phyloP scores from a whole-genome alignment of 2,113 vertebrate species.

The Piliocolobus tephrosceles region DNA sequence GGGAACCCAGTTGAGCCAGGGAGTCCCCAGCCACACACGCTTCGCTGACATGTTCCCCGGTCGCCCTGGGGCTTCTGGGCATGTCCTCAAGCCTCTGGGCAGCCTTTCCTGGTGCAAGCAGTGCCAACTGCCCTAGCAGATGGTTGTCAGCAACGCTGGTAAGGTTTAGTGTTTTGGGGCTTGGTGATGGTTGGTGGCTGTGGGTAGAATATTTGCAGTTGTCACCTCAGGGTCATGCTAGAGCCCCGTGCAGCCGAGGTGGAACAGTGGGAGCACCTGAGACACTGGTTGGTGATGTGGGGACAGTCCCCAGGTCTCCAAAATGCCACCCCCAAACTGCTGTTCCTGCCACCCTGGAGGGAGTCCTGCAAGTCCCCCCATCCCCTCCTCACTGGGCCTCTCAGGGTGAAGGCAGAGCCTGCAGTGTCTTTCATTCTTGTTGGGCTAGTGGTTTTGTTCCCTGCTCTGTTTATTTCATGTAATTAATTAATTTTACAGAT shows the following conservation, averaged over 20 bases:
- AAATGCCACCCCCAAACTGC: neutral
- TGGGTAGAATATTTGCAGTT: neutral
- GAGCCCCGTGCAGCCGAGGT: too few species aligned
- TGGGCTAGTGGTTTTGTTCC: neutral
- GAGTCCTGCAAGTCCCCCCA: neutral
- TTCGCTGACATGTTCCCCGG: neutral
- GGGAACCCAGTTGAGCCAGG: neutral
- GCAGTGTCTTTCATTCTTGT: too few species aligned
- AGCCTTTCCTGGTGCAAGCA: neutral
- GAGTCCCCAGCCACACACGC: neutral
- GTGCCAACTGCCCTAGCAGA: neutral
- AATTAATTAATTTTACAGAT: neutral
- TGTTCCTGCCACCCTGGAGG: neutral
- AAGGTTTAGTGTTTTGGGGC: neutral
- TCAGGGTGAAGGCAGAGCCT: neutral
- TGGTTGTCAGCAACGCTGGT: accelerated
- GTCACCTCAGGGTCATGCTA: too few species aligned
- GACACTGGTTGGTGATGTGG: neutral
- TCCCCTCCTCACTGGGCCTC: too few species aligned
- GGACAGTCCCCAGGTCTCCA: neutral
- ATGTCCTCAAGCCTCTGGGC: neutral
- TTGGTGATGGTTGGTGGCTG: neutral
- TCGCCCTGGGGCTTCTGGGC: neutral
- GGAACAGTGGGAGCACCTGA: accelerated
- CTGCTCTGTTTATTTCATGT: neutral